Base-by-base conservation (phyloP, 2,113 vertebrate species). In the Apus apus region DNA sequence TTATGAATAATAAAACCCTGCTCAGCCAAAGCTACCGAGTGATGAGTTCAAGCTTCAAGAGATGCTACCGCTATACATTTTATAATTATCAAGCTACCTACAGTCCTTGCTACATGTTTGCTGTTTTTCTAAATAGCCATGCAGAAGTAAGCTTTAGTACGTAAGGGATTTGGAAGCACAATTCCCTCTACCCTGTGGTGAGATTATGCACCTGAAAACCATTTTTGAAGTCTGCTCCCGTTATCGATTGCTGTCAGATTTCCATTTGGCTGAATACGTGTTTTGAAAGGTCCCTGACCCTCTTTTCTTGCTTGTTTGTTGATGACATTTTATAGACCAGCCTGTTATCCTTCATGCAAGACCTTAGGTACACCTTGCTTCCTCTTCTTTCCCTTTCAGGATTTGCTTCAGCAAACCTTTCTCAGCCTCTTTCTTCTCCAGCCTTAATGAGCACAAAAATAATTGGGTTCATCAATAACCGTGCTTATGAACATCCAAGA, bases 1-100 rank as follows among this genome's bases (percentile, higher is more conserved):
- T 76, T 91, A 93, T 56, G 65, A 91, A 93, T 88, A 91, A 90
- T 71, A 90, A 88, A 90, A 32, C 81, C 45, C 38, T 83, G 30
- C 32, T 87, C 56, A 74, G 56, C 15, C 74, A 85, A 85, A 93
- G 34, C 16, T 90, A 74, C 32, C 2, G 8, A 83, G 12, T 15
- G 21, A 45, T 62, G 38, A 88, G n/a, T 48, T 80, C 20, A 90
- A 40, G 32, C 72, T 94, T 60, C 48, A 64, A 77, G 48, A 84
- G 48, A 21, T 74, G 56, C 56, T 53, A 45, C 21, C 57, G 38
- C 22, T 30, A 38, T 38, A 45, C n/a, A 15, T 67, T 71, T 40
- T 19, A 48, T 9, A 67, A 25, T 79, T 79, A 17, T 20, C 65
- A 89, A 62, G n/a, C n/a, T 85, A 60, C 38, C 22, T 66, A 40